phyloP scores from a whole-genome alignment of 2,797 vertebrate species.

The Artibeus jamaicensis region DNA sequence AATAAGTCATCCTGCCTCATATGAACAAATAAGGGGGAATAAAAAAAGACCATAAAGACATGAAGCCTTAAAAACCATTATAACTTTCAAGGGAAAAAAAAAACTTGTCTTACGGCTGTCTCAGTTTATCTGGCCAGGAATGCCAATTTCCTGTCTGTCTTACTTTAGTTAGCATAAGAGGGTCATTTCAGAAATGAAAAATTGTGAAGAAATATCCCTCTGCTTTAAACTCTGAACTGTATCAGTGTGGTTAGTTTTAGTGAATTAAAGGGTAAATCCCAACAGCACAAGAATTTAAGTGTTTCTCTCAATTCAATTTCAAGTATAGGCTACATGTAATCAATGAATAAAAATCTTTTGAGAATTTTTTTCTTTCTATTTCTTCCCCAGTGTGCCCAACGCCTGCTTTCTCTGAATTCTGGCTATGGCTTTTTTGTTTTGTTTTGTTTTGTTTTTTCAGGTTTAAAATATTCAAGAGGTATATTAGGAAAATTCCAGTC shows the following conservation, averaged over 20 bases:
- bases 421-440: not conserved
- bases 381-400: not conserved
- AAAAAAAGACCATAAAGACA: constrained; percentile 14
- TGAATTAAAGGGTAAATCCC: not conserved
- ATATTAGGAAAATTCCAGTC: not conserved
- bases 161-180: not conserved
- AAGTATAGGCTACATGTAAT: not conserved
- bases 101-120: not conserved
- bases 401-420: not conserved
- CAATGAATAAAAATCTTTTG: constrained; percentile 12
- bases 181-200: constrained; percentile 29
- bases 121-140: not conserved
- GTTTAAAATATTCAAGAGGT: not conserved
- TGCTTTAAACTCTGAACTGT: not conserved
- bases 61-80: constrained; percentile 43
- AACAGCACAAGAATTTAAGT: not conserved
- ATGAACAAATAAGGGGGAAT: constrained; percentile 57
- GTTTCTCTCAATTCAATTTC: not conserved
- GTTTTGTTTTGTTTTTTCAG: not conserved
- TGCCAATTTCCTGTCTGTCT: not conserved
- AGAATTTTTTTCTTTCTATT: not conserved
- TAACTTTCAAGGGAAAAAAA: constrained; percentile 53
- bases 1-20: constrained; percentile 59
- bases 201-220: constrained; percentile 14
- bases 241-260: not conserved